Percentiles rank a stretch among this genome's conserved stretches.
phyloP scores from a whole-genome alignment of 2,113 vertebrate species.

The Heloderma charlesbogerti region DNA sequence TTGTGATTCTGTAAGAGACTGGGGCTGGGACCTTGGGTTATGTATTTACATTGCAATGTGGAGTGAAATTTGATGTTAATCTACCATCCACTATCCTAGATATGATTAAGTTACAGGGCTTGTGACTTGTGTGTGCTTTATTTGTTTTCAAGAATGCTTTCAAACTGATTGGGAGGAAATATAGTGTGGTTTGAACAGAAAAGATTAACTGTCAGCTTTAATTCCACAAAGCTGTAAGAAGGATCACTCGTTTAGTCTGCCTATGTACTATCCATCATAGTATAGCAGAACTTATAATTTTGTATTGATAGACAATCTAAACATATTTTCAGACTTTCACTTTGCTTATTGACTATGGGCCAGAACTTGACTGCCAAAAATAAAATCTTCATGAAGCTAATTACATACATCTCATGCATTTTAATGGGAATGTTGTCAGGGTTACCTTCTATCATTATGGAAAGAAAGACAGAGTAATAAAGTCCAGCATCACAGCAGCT shows the following conservation, averaged over 20 bases:
- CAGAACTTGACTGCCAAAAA: conserved; percentile 50
- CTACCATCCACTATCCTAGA: background rate
- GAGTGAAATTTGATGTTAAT: background rate
- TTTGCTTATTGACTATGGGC: conserved; percentile 56
- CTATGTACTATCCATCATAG: conserved; percentile 30
- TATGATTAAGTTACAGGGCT: conserved; percentile 6
- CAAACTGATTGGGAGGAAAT: conserved; percentile 52
- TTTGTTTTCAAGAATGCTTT: conserved; percentile 22
- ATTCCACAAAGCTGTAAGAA: conserved; percentile 12
- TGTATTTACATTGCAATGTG: background rate
- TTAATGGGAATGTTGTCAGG: conserved; percentile 39
- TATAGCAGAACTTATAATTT: conserved; percentile 41
- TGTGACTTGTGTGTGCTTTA: background rate
- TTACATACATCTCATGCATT: conserved; percentile 51
- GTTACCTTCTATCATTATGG: conserved; percentile 36
- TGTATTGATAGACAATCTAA: conserved; percentile 53
- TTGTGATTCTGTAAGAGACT: background rate
- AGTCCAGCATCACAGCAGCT: background rate
- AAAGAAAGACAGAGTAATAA: conserved; percentile 36
- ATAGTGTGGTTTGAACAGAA: background rate
- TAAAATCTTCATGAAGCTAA: conserved; percentile 50
- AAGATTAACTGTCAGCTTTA: conserved; percentile 43
- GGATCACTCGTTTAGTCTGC: conserved; percentile 28
- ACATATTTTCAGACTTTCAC: conserved; percentile 58
- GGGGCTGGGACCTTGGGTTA: background rate